A percentile compares a stretch with the other conserved stretches of the same genome.
phyloP scores from a whole-genome alignment of 2,113 vertebrate genomes.

The Chlorodrepanis virens region DNA sequence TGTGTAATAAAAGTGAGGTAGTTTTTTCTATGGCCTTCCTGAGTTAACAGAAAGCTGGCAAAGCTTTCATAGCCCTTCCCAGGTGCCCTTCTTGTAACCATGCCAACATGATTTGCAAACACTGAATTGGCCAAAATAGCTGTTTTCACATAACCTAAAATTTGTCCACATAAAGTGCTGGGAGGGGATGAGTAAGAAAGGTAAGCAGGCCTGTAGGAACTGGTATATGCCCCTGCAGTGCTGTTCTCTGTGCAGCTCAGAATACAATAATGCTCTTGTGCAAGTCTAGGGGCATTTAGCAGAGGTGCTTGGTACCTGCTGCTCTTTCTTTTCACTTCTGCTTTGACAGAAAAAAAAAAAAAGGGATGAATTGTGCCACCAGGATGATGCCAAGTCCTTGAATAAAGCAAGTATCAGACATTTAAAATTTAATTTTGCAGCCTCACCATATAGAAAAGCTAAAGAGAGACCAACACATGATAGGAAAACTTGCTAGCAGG shows the following conservation, averaged over 20 bases:
- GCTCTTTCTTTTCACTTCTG: background rate
- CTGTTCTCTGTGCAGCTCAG: background rate
- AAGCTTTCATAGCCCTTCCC: background rate
- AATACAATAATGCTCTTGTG: background rate
- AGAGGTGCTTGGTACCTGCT: background rate
- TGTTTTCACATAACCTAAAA: background rate
- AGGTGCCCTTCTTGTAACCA: background rate
- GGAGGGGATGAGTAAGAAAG: background rate
- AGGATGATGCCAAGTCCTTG: background rate
- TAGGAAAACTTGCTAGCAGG: background rate
- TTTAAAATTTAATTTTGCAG: background rate
- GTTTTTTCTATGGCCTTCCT: background rate
- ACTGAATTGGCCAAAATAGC: background rate
- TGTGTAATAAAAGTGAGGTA: background rate
- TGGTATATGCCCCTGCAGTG: background rate
- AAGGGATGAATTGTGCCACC: background rate
- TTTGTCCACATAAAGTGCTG: background rate
- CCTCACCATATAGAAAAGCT: background rate
- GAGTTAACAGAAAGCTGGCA: conserved; percentile 1
- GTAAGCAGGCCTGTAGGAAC: background rate
- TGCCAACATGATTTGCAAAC: background rate
- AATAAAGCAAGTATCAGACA: background rate
- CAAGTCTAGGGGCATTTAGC: background rate
- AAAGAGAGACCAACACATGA: background rate
- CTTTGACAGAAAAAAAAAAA: background rate